A percentile compares a stretch with the other conserved stretches of the same genome.
These are phyloP conservation scores for Ammodytes dubius DNA, from an alignment of 2,113 vertebrate genomes.

Conservation along the genomic window DNA sequence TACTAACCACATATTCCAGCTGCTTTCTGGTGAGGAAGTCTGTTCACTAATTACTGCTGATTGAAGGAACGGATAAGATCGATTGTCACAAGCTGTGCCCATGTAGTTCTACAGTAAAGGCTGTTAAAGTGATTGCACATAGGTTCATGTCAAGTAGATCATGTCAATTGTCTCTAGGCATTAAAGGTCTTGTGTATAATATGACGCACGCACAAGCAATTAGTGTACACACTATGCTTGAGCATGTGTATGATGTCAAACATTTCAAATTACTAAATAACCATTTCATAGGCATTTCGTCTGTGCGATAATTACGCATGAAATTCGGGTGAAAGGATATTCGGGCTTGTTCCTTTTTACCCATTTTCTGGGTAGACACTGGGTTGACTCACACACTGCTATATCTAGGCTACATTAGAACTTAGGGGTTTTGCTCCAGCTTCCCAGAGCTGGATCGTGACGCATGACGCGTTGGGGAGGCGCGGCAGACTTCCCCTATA, in stretches of 20 bases:
- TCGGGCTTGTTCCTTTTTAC: background rate
- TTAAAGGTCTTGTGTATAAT: background rate
- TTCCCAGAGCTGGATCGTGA: constrained; percentile 48
- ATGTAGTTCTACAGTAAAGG: background rate
- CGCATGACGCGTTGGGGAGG: constrained; percentile 74
- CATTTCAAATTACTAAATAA: background rate
- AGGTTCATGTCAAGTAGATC: background rate
- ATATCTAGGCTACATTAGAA: constrained; percentile 39
- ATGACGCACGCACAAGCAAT: background rate
- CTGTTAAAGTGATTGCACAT: background rate
- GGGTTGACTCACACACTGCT: constrained; percentile 65
- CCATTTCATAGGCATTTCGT: background rate
- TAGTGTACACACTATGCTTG: background rate
- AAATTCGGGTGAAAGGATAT: background rate
- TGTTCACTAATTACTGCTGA: background rate
- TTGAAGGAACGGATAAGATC: background rate
- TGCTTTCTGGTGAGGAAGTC: background rate
- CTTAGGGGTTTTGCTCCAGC: constrained; percentile 45
- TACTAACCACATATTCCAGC: background rate
- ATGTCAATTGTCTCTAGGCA: background rate
- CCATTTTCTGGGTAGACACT: background rate
- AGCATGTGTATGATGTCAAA: background rate
- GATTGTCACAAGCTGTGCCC: background rate
- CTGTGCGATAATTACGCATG: background rate
- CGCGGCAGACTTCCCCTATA: constrained; percentile 69